Evolutionary conservation across 2,797 vertebrate species (phyloP).

Genomic region (Cuniculus paca): DNA sequence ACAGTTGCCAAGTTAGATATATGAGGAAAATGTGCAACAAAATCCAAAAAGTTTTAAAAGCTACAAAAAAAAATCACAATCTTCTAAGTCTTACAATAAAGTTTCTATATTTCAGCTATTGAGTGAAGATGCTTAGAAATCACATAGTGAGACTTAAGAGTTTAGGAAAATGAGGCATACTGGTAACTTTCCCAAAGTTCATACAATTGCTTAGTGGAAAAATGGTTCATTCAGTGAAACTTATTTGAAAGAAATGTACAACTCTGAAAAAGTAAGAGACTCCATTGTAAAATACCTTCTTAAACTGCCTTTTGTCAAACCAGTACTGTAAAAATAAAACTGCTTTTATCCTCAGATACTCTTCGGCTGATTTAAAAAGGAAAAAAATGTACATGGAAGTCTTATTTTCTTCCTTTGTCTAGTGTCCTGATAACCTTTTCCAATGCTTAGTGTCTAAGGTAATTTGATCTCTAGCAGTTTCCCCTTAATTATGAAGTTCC

Average conservation of each 20-base stretch:
- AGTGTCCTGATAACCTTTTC: background rate
- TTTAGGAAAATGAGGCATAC: background rate
- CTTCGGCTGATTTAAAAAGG: constrained; percentile 14
- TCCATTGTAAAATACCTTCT: constrained; percentile 7
- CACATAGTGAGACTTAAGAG: constrained; percentile 37
- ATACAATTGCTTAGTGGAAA: background rate
- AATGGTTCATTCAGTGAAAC: background rate
- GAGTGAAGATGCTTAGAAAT: constrained; percentile 22
- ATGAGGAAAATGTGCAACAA: constrained; percentile 9
- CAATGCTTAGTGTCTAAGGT: background rate
- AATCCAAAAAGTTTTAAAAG: constrained; percentile 56
- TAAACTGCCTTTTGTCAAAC: constrained; percentile 46
- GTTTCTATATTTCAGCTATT: constrained; percentile 41
- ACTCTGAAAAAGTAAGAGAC: constrained; percentile 43
- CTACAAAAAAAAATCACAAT: constrained; percentile 34
- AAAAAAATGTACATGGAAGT: background rate
- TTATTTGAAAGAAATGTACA: constrained; percentile 48
- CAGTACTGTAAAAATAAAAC: constrained; percentile 30
- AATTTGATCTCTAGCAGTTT: constrained; percentile 36
- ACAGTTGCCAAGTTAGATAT: background rate
- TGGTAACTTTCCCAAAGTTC: constrained; percentile 13
- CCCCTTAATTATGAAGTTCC: constrained; percentile 39
- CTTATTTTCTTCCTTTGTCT: background rate
- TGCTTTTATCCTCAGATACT: constrained; percentile 17
- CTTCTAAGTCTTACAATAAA: constrained; percentile 40